Conservation (phyloP, 1,140 invertebrate species). For the Lucilia sericata region DNA sequence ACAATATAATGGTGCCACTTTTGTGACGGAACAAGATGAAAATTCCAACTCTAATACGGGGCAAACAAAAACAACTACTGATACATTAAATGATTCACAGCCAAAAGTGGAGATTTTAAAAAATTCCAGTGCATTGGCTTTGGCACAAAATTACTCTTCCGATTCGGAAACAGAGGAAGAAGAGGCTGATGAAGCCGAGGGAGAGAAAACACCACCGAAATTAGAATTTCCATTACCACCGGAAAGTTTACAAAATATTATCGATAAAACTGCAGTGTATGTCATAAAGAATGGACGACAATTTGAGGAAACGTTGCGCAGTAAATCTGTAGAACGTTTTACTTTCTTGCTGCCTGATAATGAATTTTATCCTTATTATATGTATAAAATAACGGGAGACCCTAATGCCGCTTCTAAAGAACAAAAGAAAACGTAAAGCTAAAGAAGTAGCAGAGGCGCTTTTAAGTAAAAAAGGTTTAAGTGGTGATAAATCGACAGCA, state of each 20-base stretch:
- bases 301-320: constrained; percentile 89
- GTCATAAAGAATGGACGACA: constrained; percentile 93
- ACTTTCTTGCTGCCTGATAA: constrained; percentile 81
- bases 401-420: constrained; percentile 64
- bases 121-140: constrained; percentile 70
- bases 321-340: constrained; percentile 88
- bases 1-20: constrained; percentile 63
- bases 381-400: constrained; percentile 70
- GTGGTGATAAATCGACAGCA: constrained; percentile 45
- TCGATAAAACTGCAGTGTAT: constrained; percentile 96
- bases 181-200: constrained; percentile 48
- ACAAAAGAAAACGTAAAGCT: constrained; percentile 59
- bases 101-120: constrained; percentile 61
- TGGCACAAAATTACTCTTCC: constrained; percentile 73
- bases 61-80: constrained; percentile 17
- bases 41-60: constrained; percentile 39
- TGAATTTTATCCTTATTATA: constrained; percentile 83
- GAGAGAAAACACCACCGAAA: constrained; percentile 51
- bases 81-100: constrained; percentile 48
- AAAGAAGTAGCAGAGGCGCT: constrained; percentile 58
- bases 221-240: constrained; percentile 76
- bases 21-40: constrained; percentile 47
- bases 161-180: constrained; percentile 69
- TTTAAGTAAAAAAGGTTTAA: constrained; percentile 61
- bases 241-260: constrained; percentile 85